Base-by-base conservation (phyloP, 2,113 vertebrate species). In the Athene cunicularia region DNA sequence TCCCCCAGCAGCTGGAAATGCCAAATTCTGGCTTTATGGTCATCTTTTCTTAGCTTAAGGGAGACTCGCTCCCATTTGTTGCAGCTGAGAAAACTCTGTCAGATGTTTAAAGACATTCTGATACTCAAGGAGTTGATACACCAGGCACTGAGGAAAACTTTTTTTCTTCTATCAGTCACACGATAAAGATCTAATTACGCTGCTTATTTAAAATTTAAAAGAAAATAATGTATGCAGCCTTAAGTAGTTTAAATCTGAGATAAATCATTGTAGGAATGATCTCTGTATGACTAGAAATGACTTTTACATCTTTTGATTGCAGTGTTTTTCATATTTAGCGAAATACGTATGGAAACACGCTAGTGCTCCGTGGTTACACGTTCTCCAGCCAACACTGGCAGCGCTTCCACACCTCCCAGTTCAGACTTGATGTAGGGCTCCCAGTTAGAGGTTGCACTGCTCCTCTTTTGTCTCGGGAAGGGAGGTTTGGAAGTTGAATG, bases 331-430 rank as follows among this genome's bases (percentile, higher is more conserved):
- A 0, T 41, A 4, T 50, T 50, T 43, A 33, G 19, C n/a, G 53
- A 66, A 26, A 11, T 28, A 5, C 1, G 14, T 39, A 12, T 63
- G 76, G 52, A 26, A 39, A 12, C 30, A 10, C 0, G 2, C 27
- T 30, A 7, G 10, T 11, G 32, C 6, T 6, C 10, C 4, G 32
- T 11, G 30, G 39, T 53, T 47, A 28, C 20, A 1, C 8, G 0
- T n/a, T 62, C 64, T 37, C 33, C 72, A 55, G 58, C 26, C 37
- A 30, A 3, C 32, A 1, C 66, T 24, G 68, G 35, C 18, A 27
- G n/a, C 1, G 4, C 30, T 68, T 17, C 75, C 80, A 37, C n/a
- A 4, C 11, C 22, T 90, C 53, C 63, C 67, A 62, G 59, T 77
- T 50, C 53, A 50, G 47, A 16, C 37, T 52, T 23, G 19, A 5